A percentile compares a stretch with the other conserved stretches of the same genome.
phyloP scores from a whole-genome alignment of 2,888 invertebrate genomes.

The Cephalotes varians region DNA sequence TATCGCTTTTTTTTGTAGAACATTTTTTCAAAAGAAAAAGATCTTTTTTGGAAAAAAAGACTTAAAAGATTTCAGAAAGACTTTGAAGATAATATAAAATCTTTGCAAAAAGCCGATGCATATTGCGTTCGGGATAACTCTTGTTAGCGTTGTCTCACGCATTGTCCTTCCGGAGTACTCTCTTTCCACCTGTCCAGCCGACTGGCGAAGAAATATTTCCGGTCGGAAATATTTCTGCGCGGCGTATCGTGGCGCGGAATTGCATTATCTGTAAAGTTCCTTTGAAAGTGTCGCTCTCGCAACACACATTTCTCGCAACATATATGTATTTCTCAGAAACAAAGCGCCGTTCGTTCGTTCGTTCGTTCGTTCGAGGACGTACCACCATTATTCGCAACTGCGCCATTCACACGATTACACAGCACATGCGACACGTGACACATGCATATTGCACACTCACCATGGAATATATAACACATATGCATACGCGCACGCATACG shows the following conservation, averaged over 20 bases:
- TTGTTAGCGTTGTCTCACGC: neutral
- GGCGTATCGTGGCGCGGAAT: conserved; percentile 44
- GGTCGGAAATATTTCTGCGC: conserved; percentile 53
- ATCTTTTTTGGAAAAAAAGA: neutral
- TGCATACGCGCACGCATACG: neutral
- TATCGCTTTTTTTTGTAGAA: conserved; percentile 12
- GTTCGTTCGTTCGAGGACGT: conserved; percentile 48
- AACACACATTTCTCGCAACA: conserved; percentile 53
- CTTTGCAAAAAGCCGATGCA: neutral
- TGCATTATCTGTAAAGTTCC: conserved; percentile 55
- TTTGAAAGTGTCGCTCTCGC: conserved; percentile 54
- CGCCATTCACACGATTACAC: conserved; percentile 48
- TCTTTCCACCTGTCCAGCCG: conserved; percentile 40
- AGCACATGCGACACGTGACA: conserved; percentile 49
- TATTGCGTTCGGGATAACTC: neutral
- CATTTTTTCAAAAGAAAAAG: neutral
- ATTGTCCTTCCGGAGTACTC: conserved; percentile 33
- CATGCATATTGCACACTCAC: conserved; percentile 7
- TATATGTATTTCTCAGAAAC: conserved; percentile 52
- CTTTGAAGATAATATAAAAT: neutral
- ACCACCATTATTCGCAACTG: conserved; percentile 51
- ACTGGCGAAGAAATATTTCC: conserved; percentile 50
- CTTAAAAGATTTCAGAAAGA: neutral
- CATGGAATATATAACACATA: neutral
- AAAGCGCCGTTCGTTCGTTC: conserved; percentile 50